phyloP scores from a whole-genome alignment of 2,888 invertebrate genomes.

The Sabellastarte sp. region DNA sequence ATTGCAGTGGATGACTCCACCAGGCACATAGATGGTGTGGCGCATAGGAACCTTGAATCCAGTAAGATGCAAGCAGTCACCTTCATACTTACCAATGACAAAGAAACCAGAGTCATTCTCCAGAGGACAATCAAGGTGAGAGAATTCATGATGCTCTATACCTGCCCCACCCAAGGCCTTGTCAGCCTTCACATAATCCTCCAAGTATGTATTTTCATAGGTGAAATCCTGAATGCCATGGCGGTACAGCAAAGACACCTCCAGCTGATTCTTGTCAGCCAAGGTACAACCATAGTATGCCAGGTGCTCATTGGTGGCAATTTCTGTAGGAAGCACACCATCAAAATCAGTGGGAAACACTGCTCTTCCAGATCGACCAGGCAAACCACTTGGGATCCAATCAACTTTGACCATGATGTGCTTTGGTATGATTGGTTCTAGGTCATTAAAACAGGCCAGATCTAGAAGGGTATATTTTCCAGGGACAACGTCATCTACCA shows the following conservation, averaged over 20 bases:
- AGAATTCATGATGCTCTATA: conserved; percentile 31
- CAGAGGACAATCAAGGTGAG: conserved; percentile 33
- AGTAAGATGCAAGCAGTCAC: conserved; percentile 19
- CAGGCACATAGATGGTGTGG: conserved; percentile 20
- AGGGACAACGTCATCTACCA: conserved; percentile 26
- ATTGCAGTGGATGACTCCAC: conserved; percentile 15
- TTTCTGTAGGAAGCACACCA: conserved; percentile 20
- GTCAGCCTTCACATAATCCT: conserved; percentile 23
- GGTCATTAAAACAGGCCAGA: conserved; percentile 26
- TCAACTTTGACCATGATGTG: conserved; percentile 24
- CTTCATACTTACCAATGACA: conserved; percentile 24
- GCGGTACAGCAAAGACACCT: conserved; percentile 25
- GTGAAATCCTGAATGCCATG: conserved; percentile 34
- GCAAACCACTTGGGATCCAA: conserved; percentile 18
- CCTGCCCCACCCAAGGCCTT: conserved; percentile 24
- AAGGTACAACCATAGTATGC: conserved; percentile 28
- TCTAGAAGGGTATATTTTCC: conserved; percentile 28
- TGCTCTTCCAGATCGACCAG: conserved; percentile 22
- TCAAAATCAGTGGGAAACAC: conserved; percentile 27
- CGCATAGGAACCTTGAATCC: conserved; percentile 17
- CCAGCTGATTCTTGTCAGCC: conserved; percentile 24
- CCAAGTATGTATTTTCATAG: conserved; percentile 29
- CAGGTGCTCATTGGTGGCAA: conserved; percentile 28
- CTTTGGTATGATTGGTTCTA: conserved; percentile 24
- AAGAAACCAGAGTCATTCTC: conserved; percentile 27